Base-by-base conservation (phyloP, 2,797 vertebrate species). In the Cottoperca gobio region DNA sequence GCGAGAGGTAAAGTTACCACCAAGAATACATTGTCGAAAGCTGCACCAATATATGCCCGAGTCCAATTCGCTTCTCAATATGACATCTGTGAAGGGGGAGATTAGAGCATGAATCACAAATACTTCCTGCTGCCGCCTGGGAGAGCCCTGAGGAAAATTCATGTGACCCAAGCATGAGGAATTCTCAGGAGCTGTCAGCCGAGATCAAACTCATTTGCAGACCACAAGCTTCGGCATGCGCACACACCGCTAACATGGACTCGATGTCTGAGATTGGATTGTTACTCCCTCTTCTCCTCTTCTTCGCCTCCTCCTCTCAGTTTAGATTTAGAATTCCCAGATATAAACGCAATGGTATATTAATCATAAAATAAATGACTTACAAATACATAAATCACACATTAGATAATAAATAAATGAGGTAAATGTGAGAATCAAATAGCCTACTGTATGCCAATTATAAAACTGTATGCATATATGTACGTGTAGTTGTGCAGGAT, bases 171-270 rank as follows among this genome's bases (percentile, higher is more conserved):
- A 88, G 85, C 84, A 76, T 86, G 85, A 88, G 83, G 86, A 86
- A 91, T 85, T 89, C 88, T 91, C 88, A 73, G 68, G 78, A 90
- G 89, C 92, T 94, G 93, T 94, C 92, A 92, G 88, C 85, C 21
- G 46, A 78, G 85, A 94, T 94, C 87, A 92, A 91, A 91, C 87
- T 94, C 87, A 93, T 92, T 90, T 89, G 88, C 83, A 69, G 76
- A 88, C 86, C 89, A 88, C 89, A 89, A 89, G 91, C 89, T 81
- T 74, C 8, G 43, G 69, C 49, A 21, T 85, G 86, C 82, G 87
- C 88, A 90, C 86, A 78, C 58, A 16, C 55, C 31, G 19, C 76
- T 42, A 74, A 85, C 79, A 58, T 76, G 71, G 78, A 75, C 81
- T 80, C 76, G 21, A 13, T 54, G 46, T 65, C 54, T 54, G 64